Evolutionary conservation across 2,797 vertebrate genomes (phyloP), one percentile per base, ranked within the genome.

Genomic region (Darevskia nairensis): DNA sequence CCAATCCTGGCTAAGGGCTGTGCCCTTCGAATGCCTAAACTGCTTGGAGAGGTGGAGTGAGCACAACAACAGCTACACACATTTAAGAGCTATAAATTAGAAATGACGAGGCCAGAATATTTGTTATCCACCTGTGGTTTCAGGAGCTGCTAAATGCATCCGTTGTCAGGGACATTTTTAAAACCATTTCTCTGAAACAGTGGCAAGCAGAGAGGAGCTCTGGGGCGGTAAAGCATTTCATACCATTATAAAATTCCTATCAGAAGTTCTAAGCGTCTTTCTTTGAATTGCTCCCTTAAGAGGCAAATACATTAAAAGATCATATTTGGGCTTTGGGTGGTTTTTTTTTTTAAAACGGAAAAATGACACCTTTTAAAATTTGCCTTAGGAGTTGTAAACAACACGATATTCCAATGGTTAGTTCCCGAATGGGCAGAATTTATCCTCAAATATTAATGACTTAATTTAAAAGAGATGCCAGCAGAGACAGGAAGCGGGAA

Each of bases 391-490:
- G 32, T 27, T 10, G 11, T 29, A 81, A 85, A 17, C 71, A 76
- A 75, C 39, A 41, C 66, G 78, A 39, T 59, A 75, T 85, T 66
- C 41, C 29, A 41, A 59, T 66, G 44, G 46, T 8, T 59, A 41
- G 32, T 79, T 84, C 55, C 81, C 74, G 69, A 75, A n/a, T 46
- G 41, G 85, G 72, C 59, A 76, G 44, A 75, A 74, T 55, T 85
- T 75, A 68, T 55, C 74, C 69, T 35, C 27, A 81, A 85, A 80
- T 79, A 80, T 88, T 88, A 88, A 88, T 84, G 76, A 21, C 64
- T 44, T 72, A 59, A 80, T 88, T 66, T 80, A 84, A 84, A 88
- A 80, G 46, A 85, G 68, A 61, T 32, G 29, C 17, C 13, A 84
- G 41, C 15, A 39, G 59, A 71, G 32, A 11, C 19, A 29, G 50